Evolutionary conservation across 2,888 invertebrate genomes (phyloP), one percentile per base, ranked within the genome.

Genomic region (Trichopoda pennipes): DNA sequence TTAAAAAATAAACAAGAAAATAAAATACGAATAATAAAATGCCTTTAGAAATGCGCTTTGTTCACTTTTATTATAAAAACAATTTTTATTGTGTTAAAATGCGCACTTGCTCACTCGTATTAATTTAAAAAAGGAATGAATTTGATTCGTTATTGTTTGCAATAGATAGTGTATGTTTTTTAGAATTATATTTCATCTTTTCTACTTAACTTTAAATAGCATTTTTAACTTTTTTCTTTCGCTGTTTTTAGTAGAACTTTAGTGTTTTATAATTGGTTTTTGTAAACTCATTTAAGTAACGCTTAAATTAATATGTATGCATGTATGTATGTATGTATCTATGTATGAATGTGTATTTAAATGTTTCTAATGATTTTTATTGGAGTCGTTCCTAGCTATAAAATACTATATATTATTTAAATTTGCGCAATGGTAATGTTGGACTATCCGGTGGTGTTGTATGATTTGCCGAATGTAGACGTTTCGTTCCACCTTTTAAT

Each of bases 381-480:
- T 72, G 51, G 63, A 51, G 44, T 68, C 77, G 44, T 66, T 80
- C 75, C 72, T 84, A 83, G 78, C 78, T 83, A 70, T 77, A n/a
- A 69, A 84, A 81, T 78, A 83, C 66, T 79, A 83, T 81, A 76
- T 81, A 85, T 87, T 90, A 91, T 88, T 91, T 90, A 75, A 90
- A 88, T 86, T 90, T 90, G 66, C 91, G 88, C 81, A 88, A 85
- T 14, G 91, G 91, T 82, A 91, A 78, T 23, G 91, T 91, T 16
- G 91, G 91, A 87, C 91, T 91, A 70, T 91, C 91, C 19, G 89
- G 89, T 35, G 88, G 88, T 66, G 88, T 88, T 2, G 75, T 76
- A 58, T 82, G 72, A 79, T 61, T 82, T 51, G 77, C 81, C 32
- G 79, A 82, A 28, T 89, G 87, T 63, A 90, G 81, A 84, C 90